Conservation (phyloP, 2,113 vertebrate species). For the Mobula birostris region DNA sequence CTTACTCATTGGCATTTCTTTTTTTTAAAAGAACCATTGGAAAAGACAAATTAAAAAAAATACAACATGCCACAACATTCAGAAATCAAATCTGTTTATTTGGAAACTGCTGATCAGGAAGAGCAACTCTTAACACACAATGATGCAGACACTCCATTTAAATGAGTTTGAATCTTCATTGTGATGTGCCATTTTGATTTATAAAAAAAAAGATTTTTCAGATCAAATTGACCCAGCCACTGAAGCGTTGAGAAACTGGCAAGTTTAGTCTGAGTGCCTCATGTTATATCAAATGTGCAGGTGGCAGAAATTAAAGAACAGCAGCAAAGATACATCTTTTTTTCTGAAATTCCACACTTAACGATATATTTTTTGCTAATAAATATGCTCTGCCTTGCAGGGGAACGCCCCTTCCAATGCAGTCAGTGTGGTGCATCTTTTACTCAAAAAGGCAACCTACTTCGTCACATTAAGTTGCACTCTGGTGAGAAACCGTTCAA, state of each 20-base stretch:
- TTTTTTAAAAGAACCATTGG: slow-evolving; percentile 86
- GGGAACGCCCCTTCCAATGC: slow-evolving; percentile 95
- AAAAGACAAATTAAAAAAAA: slow-evolving; percentile 90
- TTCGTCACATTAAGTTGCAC: slow-evolving; percentile 97
- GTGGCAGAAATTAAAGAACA: slow-evolving; percentile 66
- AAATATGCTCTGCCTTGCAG: slow-evolving; percentile 53
- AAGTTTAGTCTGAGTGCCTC: slow-evolving; percentile 95
- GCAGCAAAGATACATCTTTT: slow-evolving; percentile 64
- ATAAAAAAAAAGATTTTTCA: slow-evolving; percentile 99
- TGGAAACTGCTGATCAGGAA: slow-evolving; percentile 99
- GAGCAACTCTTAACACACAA: slow-evolving; percentile 99
- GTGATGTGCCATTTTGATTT: slow-evolving; percentile 99
- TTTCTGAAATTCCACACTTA: slow-evolving; percentile 52
- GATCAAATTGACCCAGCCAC: slow-evolving; percentile 99
- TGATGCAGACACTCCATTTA: slow-evolving; percentile 99
- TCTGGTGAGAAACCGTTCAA: slow-evolving; percentile 98
- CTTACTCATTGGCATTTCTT: slow-evolving; percentile 98
- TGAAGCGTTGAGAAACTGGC: slow-evolving; percentile 98
- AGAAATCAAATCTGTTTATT: slow-evolving; percentile 99
- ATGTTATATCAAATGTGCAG: slow-evolving; percentile 91
- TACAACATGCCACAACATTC: slow-evolving; percentile 97
- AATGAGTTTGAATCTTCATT: slow-evolving; percentile 99
- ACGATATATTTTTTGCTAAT: slow-evolving; percentile 43
- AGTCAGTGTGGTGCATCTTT: slow-evolving; percentile 96
- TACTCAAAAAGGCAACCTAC: slow-evolving; percentile 96